Conservation (phyloP, 1,140 invertebrate genomes). For the Wiebesia pumilae region DNA sequence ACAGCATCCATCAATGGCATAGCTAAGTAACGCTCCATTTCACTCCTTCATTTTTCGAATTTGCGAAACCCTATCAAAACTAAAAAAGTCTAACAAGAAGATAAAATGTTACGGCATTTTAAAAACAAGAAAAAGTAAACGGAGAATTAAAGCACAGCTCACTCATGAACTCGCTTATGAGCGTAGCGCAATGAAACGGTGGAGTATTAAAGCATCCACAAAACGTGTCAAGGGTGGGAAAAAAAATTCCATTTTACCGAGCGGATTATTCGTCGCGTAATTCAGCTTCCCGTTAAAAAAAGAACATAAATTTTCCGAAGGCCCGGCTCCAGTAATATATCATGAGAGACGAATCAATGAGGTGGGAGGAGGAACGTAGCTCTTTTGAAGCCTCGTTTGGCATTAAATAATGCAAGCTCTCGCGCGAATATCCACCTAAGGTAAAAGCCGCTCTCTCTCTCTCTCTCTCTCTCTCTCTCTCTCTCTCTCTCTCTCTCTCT, state of each 20-base stretch:
- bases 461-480: background rate
- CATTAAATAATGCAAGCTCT: constrained; percentile 38
- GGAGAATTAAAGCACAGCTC: background rate
- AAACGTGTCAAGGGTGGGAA: too few species aligned
- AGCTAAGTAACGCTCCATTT: background rate
- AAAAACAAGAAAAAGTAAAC: background rate
- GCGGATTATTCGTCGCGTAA: background rate
- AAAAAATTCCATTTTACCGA: background rate
- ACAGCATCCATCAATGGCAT: background rate
- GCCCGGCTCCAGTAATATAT: background rate
- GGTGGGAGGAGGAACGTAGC: background rate
- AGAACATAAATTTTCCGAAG: too few species aligned
- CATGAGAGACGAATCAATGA: background rate
- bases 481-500: background rate
- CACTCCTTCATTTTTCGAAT: background rate
- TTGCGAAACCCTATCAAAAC: background rate
- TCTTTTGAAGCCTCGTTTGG: constrained; percentile 12
- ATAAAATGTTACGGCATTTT: background rate
- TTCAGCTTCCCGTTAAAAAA: too few species aligned
- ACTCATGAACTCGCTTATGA: background rate
- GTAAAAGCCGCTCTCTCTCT: too few species aligned
- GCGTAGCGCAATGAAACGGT: background rate
- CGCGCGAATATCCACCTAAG: background rate
- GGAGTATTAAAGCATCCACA: background rate
- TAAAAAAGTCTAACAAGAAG: background rate